Evolutionary conservation across 1,140 invertebrate genomes (phyloP), one percentile per base, ranked within the genome.

Genomic region (Drosophila hydei): DNA sequence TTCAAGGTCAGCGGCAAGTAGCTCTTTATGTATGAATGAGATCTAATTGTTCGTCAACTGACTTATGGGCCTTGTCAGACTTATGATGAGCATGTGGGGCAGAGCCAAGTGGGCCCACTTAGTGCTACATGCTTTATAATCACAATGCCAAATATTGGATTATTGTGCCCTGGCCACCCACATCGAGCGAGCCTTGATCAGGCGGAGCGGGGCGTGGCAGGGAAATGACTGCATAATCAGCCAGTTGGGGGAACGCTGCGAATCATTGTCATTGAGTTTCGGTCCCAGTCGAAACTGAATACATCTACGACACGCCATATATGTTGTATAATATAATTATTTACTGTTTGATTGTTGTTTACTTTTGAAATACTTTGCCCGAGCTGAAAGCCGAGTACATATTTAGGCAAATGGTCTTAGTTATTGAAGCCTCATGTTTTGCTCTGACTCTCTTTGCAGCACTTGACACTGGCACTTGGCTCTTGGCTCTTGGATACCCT

Each of bases 11-110:
- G n/a, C 69, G 45, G 45, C 80, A 87, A 85, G 80, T 80, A 80
- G 74, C 81, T 85, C 81, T 87, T 85, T 72, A 58, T 75, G 74
- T 78, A 87, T 85, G 81, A 85, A 85, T 85, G 81, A 76, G 77
- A 87, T 87, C 81, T 81, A 85, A 85, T 85, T 85, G 81, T 87
- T 85, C 71, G 69, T 74, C 72, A 73, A 55, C 18, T n/a, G 59
- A 40, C 59, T 83, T 59, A 55, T 54, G 50, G 40, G 67, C 59
- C 62, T 48, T 63, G 67, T 23, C 30, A 30, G 43, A 42, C 43
- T 54, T 58, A 52, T 12, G 27, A 27, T n/a, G 11, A 40, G n/a
- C n/a, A n/a, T n/a, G 38, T 47, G 9, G 23, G 67, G 42, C 45
- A 33, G 38, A 48, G 56, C 27, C 48, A 71, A 60, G 62, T 42